Conservation (phyloP, 1,140 invertebrate species). For the Halictus rubicundus region DNA sequence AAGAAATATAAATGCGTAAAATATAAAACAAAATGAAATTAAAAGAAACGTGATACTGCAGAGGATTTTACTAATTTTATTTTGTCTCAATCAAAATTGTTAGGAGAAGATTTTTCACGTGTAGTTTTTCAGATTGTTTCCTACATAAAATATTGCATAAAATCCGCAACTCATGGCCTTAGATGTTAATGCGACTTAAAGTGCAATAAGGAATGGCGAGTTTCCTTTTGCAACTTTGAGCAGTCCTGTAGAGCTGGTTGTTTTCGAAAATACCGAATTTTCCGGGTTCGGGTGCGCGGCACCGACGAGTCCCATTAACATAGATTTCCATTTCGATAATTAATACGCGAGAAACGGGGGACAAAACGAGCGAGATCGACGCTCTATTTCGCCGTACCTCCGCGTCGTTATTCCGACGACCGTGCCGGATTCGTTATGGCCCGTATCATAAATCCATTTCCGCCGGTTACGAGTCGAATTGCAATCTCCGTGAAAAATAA, state of each 20-base stretch:
- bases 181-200: no score
- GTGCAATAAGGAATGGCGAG: no score
- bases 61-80: no score
- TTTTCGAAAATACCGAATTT: background rate
- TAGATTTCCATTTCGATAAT: background rate
- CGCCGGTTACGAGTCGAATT: constrained; percentile 27
- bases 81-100: no score
- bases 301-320: background rate
- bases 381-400: background rate
- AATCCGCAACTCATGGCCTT: no score
- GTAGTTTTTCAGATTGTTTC: no score
- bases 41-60: no score
- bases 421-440: background rate
- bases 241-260: background rate
- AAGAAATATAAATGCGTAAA: no score
- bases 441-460: constrained; percentile 38
- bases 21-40: no score
- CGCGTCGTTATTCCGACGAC: background rate
- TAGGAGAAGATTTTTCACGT: no score
- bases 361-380: background rate
- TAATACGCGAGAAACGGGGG: background rate
- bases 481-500: constrained; percentile 35
- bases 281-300: background rate
- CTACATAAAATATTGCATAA: no score
- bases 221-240: background rate